Percentiles rank a stretch among this genome's conserved stretches.
Evolutionary conservation across 1,140 invertebrate species (phyloP).

Genomic region (Drosophila kohkoa): DNA sequence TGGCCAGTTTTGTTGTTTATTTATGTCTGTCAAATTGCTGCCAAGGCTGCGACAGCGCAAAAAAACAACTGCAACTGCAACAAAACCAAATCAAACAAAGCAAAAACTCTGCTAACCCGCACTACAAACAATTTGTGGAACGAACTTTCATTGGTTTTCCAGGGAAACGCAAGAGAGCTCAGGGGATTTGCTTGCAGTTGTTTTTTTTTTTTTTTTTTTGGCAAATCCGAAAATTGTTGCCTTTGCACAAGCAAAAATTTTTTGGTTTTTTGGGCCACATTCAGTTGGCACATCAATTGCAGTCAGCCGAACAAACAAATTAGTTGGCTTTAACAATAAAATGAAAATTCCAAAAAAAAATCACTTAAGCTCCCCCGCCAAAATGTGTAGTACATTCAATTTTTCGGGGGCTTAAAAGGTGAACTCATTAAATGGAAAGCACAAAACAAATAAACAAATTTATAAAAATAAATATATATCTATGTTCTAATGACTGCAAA

Average conservation of each 20-base stretch:
- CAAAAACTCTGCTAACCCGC: slow-evolving; percentile 44
- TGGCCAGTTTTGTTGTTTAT: slow-evolving; percentile 53
- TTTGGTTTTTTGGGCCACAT: slow-evolving; percentile 20
- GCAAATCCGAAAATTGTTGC: slow-evolving; percentile 38
- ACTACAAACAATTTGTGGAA: slow-evolving; percentile 25
- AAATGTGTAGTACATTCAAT: slow-evolving; percentile 1
- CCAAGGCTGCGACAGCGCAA: slow-evolving; percentile 61
- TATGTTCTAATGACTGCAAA: not conserved
- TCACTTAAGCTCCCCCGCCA: slow-evolving; percentile 33
- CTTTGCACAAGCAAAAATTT: slow-evolving; percentile 3
- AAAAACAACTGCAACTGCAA: slow-evolving; percentile 54
- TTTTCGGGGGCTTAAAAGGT: slow-evolving; percentile 5
- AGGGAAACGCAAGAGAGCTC: not conserved
- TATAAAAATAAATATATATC: slow-evolving; percentile 56
- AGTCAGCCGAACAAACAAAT: slow-evolving; percentile 35
- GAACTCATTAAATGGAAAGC: slow-evolving; percentile 15
- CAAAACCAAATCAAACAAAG: slow-evolving; percentile 38
- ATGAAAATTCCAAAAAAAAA: not conserved
- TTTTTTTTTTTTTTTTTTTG: slow-evolving; percentile 27
- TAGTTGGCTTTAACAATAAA: slow-evolving; percentile 35
- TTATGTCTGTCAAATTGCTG: slow-evolving; percentile 77
- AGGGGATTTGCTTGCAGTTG: slow-evolving; percentile 13
- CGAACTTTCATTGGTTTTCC: slow-evolving; percentile 58
- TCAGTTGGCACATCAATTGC: slow-evolving; percentile 33
- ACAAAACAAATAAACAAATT: slow-evolving; percentile 58